Evolutionary conservation across 2,888 invertebrate genomes (phyloP), one percentile per base, ranked within the genome.

Genomic region (Macaria liturata): DNA sequence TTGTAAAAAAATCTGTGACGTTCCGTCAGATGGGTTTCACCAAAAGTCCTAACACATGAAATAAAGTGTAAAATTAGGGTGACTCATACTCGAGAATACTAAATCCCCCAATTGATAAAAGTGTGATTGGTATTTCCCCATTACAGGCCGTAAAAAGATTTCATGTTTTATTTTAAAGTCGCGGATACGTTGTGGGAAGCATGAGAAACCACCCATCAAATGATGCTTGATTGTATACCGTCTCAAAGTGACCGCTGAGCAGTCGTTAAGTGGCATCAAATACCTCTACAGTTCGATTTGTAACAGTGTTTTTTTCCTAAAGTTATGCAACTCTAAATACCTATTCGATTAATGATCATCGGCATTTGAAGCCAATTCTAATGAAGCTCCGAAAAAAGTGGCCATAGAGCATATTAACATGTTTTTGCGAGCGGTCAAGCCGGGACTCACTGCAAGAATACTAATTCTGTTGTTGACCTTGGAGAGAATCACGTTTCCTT

Each of bases 401-500:
- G 74, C 79, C 80, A 79, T 78, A 77, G 75, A 80, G 79, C 78
- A 81, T 82, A 86, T 84, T 84, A 88, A 83, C 85, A 80, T 86
- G 84, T 90, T 88, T 88, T 89, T 86, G 88, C 84, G 84, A 80
- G 80, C 88, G 88, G 88, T 86, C 90, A 83, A 86, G 84, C 84
- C 77, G 78, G 80, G 80, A 84, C 84, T 82, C 88, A 80, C 82
- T 80, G 80, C 78, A 80, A 83, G 88, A 86, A 89, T 90, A 91
- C 91, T 91, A 91, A 91, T 89, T 85, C 78, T 70, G 75, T 75
- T 83, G 86, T 76, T 83, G 86, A 89, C 91, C 91, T 91, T 91
- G 88, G 78, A 78, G 81, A 77, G 81, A 87, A 87, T 88, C 91
- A 88, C 90, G 91, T 91, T 91, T 91, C 91, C 88, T 91, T 91